phyloP scores from a whole-genome alignment of 1,140 invertebrate genomes.

The Drosophila triauraria region DNA sequence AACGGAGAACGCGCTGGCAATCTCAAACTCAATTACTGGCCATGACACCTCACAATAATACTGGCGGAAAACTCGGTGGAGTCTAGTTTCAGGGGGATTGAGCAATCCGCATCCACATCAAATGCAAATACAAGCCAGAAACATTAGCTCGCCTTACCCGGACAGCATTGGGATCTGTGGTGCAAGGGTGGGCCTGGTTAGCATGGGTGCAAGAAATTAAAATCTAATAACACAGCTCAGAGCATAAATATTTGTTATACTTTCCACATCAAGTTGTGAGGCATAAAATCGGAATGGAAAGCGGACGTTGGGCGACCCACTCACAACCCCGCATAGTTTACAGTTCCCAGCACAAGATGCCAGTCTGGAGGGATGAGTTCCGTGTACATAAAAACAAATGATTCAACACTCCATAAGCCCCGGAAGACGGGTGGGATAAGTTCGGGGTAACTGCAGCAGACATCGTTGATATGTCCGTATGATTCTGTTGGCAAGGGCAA shows the following conservation, averaged over 20 bases:
- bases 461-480: constrained; percentile 54
- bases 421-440: constrained; percentile 12
- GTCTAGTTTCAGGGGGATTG: constrained; percentile 23
- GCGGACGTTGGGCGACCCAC: constrained; percentile 22
- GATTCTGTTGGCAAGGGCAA: constrained; percentile 30
- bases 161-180: not conserved
- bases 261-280: constrained; percentile 62
- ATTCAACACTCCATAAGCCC: constrained; percentile 68
- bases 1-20: constrained; percentile 45
- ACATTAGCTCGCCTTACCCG: constrained; percentile 60
- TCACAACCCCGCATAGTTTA: constrained; percentile 63
- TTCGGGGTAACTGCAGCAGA: constrained; percentile 66
- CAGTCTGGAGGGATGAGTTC: constrained; percentile 16
- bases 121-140: constrained; percentile 76
- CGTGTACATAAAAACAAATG: constrained; percentile 73
- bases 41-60: constrained; percentile 78
- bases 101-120: constrained; percentile 49
- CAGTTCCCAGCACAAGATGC: constrained; percentile 11
- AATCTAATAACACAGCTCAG: constrained; percentile 83
- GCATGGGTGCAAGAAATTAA: constrained; percentile 82
- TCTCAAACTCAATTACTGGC: constrained; percentile 79
- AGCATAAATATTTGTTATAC: constrained; percentile 83
- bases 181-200: constrained; percentile 36
- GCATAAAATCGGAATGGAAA: constrained; percentile 10
- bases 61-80: not conserved